Conservation (phyloP, 2,888 invertebrate species). For the Rotaria socialis region DNA sequence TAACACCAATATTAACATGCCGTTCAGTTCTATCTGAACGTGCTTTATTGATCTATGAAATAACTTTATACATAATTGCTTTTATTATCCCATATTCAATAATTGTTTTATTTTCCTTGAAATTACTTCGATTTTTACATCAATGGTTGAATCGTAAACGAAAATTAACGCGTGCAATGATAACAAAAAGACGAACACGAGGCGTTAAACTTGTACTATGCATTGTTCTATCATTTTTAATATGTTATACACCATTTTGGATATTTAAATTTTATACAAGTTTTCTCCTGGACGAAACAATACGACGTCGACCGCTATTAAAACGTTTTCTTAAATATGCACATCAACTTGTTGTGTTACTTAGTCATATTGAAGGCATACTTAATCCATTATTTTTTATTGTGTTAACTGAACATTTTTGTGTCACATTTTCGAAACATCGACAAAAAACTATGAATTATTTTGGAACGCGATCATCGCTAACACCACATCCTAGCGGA, state of each 20-base stretch:
- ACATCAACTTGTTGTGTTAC: constrained; percentile 26
- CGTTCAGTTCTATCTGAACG: not conserved
- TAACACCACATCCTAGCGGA: not conserved
- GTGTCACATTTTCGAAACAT: constrained; percentile 12
- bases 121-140: constrained; percentile 24
- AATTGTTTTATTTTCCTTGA: constrained; percentile 31
- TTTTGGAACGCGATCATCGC: not conserved
- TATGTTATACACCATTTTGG: constrained; percentile 28
- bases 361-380: constrained; percentile 34
- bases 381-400: constrained; percentile 35
- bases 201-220: constrained; percentile 17
- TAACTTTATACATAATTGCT: not conserved
- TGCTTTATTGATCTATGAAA: not conserved
- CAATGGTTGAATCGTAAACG: constrained; percentile 31
- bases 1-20: not conserved
- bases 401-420: constrained; percentile 21
- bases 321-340: not conserved
- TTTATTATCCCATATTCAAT: constrained; percentile 24
- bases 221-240: constrained; percentile 18
- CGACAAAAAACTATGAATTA: not conserved
- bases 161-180: constrained; percentile 5
- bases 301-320: constrained; percentile 21
- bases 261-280: constrained; percentile 34
- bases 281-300: not conserved
- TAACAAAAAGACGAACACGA: not conserved